These are phyloP conservation scores for Yponomeuta plumbellus DNA, from an alignment of 2,888 invertebrate species.

Conservation along the genomic window DNA sequence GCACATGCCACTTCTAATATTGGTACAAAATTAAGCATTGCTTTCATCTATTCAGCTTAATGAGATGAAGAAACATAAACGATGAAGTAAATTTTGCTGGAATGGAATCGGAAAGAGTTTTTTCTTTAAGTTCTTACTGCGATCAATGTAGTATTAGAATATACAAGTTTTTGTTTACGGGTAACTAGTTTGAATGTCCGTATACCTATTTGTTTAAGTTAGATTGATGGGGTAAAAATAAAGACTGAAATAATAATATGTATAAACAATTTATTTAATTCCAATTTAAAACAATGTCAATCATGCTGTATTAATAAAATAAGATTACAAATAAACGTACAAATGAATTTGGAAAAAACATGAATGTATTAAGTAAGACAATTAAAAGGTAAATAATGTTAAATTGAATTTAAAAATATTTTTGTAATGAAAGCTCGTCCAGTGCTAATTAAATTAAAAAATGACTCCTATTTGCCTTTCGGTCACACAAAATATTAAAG, in stretches of 20 bases:
- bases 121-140: background rate
- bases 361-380: too few relatives aligned
- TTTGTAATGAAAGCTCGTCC: too few relatives aligned
- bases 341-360: too few relatives aligned
- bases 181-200: background rate
- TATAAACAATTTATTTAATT: background rate
- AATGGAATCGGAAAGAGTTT: background rate
- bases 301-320: too few relatives aligned
- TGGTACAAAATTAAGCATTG: slow-evolving; percentile 5
- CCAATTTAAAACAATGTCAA: background rate
- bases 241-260: slow-evolving; percentile 1
- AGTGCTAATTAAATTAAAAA: too few relatives aligned
- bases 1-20: slow-evolving; percentile 14
- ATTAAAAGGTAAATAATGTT: too few relatives aligned
- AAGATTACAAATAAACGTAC: too few relatives aligned
- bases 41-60: slow-evolving; percentile 9
- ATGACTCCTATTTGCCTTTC: too few relatives aligned
- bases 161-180: background rate
- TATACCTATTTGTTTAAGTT: background rate
- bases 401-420: too few relatives aligned
- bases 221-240: background rate
- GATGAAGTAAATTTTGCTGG: background rate
- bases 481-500: too few relatives aligned
- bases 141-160: background rate
- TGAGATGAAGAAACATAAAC: slow-evolving; percentile 14